Base-by-base conservation (phyloP, 2,113 vertebrate genomes). In the Thamnophis sirtalis region DNA sequence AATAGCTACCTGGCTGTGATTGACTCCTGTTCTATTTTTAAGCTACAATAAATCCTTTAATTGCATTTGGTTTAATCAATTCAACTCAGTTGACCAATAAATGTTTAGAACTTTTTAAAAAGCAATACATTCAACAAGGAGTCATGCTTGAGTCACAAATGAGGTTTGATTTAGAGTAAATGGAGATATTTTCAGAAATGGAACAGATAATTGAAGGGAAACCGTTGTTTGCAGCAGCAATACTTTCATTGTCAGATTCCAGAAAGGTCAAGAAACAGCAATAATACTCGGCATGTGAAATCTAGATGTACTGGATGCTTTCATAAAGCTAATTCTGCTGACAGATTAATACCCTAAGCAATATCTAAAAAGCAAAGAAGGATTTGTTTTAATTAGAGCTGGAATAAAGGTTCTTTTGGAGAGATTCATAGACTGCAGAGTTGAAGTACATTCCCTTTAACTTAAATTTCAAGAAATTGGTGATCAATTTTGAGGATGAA, bases 21-120 rank as follows among this genome's bases (percentile, higher is more conserved):
- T 84, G 85, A 92, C 38, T 33, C 87, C 28, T 19, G 73, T 2
- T 92, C 91, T 92, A 89, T 89, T 92, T 92, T 92, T 92, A 63
- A 92, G 48, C 48, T 85, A 7, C 48, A 88, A 88, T 92, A 86
- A 92, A 85, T 84, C 91, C n/a, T 85, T 92, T 92, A 86, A 92
- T 63, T 43, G 33, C 17, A 80, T 80, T 80, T 84, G 73, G 87
- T 92, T 43, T 85, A 63, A 92, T 89, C 91, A 92, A 84, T 89
- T 92, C 91, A 89, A 56, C n/a, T 89, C 87, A 85, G 89, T 92
- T 89, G 58, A 85, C 58, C 87, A 58, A 85, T 92, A 89, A 85
- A 48, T 51, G 87, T 50, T 92, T 89, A 43, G 80, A 56, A 73
- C 87, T 89, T 80, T 89, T 60, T 11, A 85, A 60, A 33, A 48